Evolutionary conservation across 2,797 vertebrate species (phyloP).

Genomic region (Phalanger gymnotis): DNA sequence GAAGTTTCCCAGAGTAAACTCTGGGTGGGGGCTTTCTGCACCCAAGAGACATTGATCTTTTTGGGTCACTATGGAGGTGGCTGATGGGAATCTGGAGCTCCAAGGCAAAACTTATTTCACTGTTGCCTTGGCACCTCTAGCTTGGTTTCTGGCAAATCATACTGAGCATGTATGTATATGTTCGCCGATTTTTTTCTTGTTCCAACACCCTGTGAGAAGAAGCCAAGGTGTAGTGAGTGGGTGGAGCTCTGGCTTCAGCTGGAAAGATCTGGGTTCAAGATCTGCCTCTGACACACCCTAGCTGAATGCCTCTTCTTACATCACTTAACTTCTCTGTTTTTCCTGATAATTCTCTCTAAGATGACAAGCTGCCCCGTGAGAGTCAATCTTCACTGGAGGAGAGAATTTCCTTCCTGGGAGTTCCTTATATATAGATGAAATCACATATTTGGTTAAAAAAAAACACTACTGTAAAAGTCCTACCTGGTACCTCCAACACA

Average conservation of each 20-base stretch:
- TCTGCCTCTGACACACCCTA: neutral
- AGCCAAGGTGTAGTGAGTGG: neutral
- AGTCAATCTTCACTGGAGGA: neutral
- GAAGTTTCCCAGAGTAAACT: neutral
- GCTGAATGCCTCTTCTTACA: neutral
- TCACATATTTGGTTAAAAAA: neutral
- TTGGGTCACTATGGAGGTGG: neutral
- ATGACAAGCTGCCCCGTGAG: neutral
- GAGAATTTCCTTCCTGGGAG: neutral
- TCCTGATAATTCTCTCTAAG: neutral
- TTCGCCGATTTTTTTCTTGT: neutral
- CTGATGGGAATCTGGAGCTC: neutral
- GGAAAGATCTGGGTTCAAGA: neutral
- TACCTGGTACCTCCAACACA: neutral
- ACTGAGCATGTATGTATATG: neutral
- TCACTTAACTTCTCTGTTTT: neutral
- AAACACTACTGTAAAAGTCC: neutral
- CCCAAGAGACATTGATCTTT: neutral
- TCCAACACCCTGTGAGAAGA: neutral
- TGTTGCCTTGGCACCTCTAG: neutral
- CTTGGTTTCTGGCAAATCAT: neutral
- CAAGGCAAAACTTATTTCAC: neutral
- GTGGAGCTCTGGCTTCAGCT: neutral
- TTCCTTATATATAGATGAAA: neutral
- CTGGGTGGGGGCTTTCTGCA: neutral